phyloP scores from a whole-genome alignment of 2,113 vertebrate genomes.

The Acrocephalus kingi region DNA sequence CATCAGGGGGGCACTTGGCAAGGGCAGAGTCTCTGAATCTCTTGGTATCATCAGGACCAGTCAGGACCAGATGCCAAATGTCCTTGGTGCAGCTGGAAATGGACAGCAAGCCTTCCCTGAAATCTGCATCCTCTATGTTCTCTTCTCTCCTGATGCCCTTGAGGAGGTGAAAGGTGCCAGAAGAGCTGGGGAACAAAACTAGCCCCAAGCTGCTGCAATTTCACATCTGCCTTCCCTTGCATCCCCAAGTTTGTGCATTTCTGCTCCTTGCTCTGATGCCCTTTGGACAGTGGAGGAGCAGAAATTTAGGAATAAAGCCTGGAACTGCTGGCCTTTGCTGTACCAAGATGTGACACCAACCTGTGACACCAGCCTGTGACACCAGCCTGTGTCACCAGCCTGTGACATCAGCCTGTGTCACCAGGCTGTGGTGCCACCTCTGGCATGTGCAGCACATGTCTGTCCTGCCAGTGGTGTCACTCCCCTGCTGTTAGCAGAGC shows the following conservation, averaged over 20 bases:
- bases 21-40: background rate
- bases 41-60: background rate
- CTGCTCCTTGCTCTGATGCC: background rate
- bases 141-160: background rate
- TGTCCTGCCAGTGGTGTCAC: background rate
- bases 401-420: no score
- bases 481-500: background rate
- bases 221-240: background rate
- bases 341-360: background rate
- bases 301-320: background rate
- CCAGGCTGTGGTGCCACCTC: background rate
- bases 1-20: background rate
- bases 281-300: background rate
- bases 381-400: background rate
- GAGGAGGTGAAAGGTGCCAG: background rate
- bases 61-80: background rate
- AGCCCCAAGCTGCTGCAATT: background rate
- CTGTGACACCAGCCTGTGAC: background rate
- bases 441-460: fast-evolving
- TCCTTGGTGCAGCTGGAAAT: background rate
- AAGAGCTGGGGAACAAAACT: background rate
- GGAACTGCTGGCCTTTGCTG: background rate
- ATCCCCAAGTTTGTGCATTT: background rate
- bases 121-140: background rate
- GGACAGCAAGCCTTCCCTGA: background rate